Evolutionary conservation across 2,113 vertebrate species (phyloP).

Genomic region (Glaucidium brasilianum): DNA sequence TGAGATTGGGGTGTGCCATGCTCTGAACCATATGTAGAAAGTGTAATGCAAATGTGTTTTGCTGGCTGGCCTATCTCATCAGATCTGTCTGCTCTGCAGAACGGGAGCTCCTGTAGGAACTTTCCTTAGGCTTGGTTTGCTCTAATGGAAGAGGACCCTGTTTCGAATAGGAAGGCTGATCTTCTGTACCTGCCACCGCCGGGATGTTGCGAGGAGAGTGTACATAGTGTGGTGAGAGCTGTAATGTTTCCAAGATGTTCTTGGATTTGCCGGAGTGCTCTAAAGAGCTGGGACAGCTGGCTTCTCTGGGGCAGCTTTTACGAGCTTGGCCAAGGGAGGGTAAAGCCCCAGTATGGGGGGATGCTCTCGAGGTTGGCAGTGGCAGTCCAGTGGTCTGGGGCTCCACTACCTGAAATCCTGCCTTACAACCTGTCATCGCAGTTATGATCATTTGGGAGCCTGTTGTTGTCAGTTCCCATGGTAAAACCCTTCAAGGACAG

Average conservation of each 20-base stretch:
- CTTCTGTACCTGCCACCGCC: not conserved
- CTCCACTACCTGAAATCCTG: not conserved
- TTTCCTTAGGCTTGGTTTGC: not conserved
- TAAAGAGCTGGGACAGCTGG: not conserved
- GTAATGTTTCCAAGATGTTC: conserved; percentile 43
- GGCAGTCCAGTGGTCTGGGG: not conserved
- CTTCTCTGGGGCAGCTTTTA: not conserved
- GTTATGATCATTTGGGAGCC: not conserved
- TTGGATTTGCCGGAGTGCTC: not conserved
- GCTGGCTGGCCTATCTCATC: not conserved
- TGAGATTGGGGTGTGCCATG: not conserved
- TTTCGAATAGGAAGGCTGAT: not conserved
- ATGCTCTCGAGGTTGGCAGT: not conserved
- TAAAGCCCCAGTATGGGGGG: not conserved
- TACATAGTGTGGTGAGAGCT: not conserved
- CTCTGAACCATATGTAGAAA: conserved; percentile 11
- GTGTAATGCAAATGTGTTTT: conserved; percentile 8
- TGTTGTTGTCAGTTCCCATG: conserved; percentile 31
- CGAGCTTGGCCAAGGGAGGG: not conserved
- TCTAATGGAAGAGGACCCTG: not conserved
- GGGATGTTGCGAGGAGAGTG: not conserved
- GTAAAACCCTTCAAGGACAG: conserved; percentile 35
- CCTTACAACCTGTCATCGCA: not conserved
- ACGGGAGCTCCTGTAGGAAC: not conserved
- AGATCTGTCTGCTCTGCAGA: not conserved